These are phyloP conservation scores for Troglohyphantes excavatus DNA, from an alignment of 2,888 invertebrate species.

Conservation along the genomic window DNA sequence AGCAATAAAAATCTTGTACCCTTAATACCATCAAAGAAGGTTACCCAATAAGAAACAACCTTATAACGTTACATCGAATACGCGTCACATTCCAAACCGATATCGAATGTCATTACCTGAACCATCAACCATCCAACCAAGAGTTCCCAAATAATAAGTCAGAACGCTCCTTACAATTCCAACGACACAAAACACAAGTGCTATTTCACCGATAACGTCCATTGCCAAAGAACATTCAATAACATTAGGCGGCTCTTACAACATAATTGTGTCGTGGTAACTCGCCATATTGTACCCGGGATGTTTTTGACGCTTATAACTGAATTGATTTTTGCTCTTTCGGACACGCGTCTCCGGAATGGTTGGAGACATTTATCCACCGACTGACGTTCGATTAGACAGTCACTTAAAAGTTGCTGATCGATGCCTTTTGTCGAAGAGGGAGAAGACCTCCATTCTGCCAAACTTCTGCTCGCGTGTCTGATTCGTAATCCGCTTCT, in stretches of 20 bases:
- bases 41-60: too few relatives aligned
- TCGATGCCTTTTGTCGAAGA: neutral
- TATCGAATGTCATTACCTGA: neutral
- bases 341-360: neutral
- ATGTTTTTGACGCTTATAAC: neutral
- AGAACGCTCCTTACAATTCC: neutral
- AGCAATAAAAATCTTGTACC: too few relatives aligned
- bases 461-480: slow-evolving; percentile 5
- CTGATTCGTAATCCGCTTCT: neutral
- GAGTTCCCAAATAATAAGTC: neutral
- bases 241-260: neutral
- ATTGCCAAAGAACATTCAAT: neutral
- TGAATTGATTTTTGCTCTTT: neutral
- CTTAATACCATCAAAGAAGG: too few relatives aligned
- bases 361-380: neutral
- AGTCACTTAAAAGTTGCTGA: neutral
- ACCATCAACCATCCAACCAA: neutral
- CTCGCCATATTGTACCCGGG: neutral
- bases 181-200: neutral
- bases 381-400: slow-evolving; percentile 2
- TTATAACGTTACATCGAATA: too few relatives aligned
- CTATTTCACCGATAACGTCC: neutral
- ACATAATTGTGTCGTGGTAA: neutral
- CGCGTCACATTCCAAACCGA: neutral
- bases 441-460: neutral